Evolutionary conservation across 2,113 vertebrate species (phyloP), one percentile per base, ranked within the genome.

Genomic region (Conger conger): DNA sequence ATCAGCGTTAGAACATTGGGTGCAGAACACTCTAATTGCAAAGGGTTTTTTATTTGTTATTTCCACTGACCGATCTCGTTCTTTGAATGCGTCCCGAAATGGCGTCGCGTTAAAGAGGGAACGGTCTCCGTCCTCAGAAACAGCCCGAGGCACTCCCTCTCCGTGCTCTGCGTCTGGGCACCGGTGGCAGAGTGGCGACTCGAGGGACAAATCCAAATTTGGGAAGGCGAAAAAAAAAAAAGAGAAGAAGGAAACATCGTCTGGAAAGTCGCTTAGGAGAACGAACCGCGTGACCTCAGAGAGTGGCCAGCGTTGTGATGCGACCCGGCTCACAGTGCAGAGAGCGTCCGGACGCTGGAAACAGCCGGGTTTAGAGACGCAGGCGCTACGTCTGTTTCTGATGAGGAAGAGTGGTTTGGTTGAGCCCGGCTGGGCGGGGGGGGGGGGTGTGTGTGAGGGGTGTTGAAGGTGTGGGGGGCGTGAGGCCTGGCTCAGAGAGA

Each of bases 401-500:
- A 33, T 15, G 37, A 38, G 77, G 38, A 18, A 82, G 23, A 79
- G 68, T 35, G 45, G 68, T n/a, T 36, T 35, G 45, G 68, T n/a
- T 23, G 35, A 37, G 76, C n/a, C 35, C 35, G 54, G 68, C 23
- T 23, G 37, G 17, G 18, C 4, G 33, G 88, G 90, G 89, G 33
- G 11, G 38, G 83, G 27, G 30, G 9, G 68, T 13, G 45, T 8
- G 45, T 30, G 68, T n/a, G 45, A 15, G n/a, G 7, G 60, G 37
- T 20, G 42, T 7, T 7, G 27, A 90, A 89, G 89, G 90, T 88
- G 89, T 88, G 88, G 88, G 84, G 84, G 83, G 81, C 33, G 82
- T 76, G 15, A 42, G 89, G 54, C 76, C 87, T 86, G 84, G 89
- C 89, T 90, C 82, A 23, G 27, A 86, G 91, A 90, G 86, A 84